phyloP scores from a whole-genome alignment of 2,797 vertebrate genomes.

The Salarias fasciatus region DNA sequence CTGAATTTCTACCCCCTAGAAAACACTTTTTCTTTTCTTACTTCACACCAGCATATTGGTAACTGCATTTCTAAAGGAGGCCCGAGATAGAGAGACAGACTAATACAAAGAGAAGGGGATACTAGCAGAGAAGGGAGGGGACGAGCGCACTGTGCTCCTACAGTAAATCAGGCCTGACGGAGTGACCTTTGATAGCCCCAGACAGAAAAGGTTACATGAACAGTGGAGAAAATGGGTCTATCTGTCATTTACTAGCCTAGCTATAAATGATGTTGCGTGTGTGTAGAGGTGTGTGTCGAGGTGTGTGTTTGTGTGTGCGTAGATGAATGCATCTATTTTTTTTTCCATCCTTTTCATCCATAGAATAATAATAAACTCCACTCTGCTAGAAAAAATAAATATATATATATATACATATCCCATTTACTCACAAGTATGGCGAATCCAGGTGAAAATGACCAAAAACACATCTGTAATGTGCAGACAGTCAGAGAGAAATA shows the following conservation, averaged over 20 bases:
- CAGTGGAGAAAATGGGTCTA: conserved; percentile 64
- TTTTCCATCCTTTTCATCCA: conserved; percentile 10
- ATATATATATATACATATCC: conserved; percentile 6
- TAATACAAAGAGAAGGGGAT: conserved; percentile 4
- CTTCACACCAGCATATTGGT: conserved; percentile 19
- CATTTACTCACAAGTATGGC: conserved; percentile 9
- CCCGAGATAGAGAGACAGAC: conserved; percentile 24
- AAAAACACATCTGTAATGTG: conserved; percentile 1
- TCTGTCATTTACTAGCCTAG: conserved; percentile 70
- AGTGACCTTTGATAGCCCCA: conserved; percentile 78
- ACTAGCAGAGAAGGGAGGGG: conserved; percentile 13
- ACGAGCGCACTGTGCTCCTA: conserved; percentile 12
- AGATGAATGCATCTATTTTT: conserved; percentile 26
- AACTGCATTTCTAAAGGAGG: conserved; percentile 20
- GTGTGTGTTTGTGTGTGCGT: conserved; percentile 13
- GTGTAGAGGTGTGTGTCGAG: conserved; percentile 14
- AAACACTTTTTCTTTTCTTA: conserved; percentile 16
- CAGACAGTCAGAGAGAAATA: neutral
- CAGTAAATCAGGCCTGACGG: conserved; percentile 78
- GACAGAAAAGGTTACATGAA: conserved; percentile 80
- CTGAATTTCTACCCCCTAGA: neutral
- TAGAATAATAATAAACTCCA: conserved; percentile 3
- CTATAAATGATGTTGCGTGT: conserved; percentile 52
- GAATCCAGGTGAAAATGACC: conserved; percentile 7
- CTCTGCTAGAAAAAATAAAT: conserved; percentile 7